phyloP scores from a whole-genome alignment of 2,888 invertebrate genomes.

The Steromphala cineraria region DNA sequence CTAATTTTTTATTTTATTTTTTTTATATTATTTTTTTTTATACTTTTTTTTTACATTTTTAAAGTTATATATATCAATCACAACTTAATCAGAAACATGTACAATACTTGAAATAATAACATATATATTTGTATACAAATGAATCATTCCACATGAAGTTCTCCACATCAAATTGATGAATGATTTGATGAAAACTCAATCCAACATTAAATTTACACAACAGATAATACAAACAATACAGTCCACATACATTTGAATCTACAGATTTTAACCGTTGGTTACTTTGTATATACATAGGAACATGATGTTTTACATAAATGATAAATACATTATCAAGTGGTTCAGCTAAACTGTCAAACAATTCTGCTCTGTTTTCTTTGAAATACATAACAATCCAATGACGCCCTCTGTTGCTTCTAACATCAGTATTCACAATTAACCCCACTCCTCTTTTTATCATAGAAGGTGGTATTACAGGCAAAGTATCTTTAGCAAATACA shows the following conservation, averaged over 20 bases:
- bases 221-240: neutral
- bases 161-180: neutral
- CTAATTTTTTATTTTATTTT: neutral
- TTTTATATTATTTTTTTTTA: neutral
- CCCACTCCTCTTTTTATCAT: neutral
- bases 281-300: neutral
- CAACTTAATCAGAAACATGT: neutral
- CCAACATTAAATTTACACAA: neutral
- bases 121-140: neutral
- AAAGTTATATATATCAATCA: neutral
- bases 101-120: neutral
- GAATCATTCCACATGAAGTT: neutral
- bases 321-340: neutral
- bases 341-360: slow-evolving; percentile 16
- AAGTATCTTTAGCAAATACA: slow-evolving; percentile 4
- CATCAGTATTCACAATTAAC: neutral
- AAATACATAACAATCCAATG: slow-evolving; percentile 10
- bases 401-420: neutral
- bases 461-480: neutral
- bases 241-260: neutral
- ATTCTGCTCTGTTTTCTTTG: slow-evolving; percentile 8
- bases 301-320: neutral
- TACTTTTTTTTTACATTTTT: neutral
- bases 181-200: neutral
- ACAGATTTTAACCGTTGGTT: neutral